Percentiles rank a stretch among this genome's conserved stretches.
phyloP scores from a whole-genome alignment of 2,113 vertebrate species.

The Microcebus jonahi region DNA sequence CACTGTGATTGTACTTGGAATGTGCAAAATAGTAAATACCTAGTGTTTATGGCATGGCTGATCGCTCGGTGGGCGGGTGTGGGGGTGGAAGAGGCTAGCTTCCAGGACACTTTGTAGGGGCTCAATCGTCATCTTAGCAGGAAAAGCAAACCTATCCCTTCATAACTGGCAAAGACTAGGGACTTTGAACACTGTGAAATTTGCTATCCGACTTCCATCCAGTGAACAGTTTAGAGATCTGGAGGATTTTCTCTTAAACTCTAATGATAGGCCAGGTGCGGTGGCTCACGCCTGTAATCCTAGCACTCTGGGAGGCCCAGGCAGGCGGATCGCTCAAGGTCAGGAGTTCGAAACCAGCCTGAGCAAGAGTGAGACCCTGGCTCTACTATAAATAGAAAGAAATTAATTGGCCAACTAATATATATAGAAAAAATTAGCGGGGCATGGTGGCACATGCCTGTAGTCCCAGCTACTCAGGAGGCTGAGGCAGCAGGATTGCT shows the following conservation, averaged over 20 bases:
- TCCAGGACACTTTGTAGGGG: not conserved
- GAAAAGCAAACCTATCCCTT: not conserved
- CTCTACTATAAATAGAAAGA: no score
- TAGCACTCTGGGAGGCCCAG: no score
- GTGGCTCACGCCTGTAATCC: no score
- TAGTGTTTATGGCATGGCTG: not conserved
- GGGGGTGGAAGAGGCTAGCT: not conserved
- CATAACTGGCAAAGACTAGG: not conserved
- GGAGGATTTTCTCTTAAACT: not conserved
- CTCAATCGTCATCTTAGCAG: not conserved
- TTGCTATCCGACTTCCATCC: not conserved
- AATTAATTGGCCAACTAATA: no score
- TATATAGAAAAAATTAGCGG: no score
- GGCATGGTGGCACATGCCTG: no score
- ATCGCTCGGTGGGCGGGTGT: accelerated
- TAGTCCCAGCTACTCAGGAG: no score
- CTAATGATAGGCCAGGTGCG: not conserved
- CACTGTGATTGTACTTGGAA: not conserved
- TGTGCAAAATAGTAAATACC: not conserved
- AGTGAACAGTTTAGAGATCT: not conserved
- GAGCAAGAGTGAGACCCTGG: no score
- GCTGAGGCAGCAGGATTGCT: no score
- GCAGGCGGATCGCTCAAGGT: no score
- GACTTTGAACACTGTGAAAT: not conserved
- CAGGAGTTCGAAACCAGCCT: no score